A percentile compares a stretch with the other conserved stretches of the same genome.
phyloP scores from a whole-genome alignment of 2,797 vertebrate genomes.

The Dendrocincla tyrannina region DNA sequence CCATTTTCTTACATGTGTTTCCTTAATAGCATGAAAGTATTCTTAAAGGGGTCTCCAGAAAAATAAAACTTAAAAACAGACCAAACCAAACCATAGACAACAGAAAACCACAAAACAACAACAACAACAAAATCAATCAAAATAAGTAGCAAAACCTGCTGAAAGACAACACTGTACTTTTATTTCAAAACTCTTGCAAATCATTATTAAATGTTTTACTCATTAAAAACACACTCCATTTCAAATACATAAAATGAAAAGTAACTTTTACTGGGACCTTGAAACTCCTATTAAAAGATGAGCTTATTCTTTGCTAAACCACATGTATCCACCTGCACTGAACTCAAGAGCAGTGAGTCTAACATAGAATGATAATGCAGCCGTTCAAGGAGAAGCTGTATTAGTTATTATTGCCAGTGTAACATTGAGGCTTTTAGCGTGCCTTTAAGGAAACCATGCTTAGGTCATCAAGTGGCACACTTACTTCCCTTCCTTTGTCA shows the following conservation, averaged over 20 bases:
- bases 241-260: not conserved
- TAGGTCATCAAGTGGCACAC: not conserved
- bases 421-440: fast-evolving
- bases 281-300: not conserved
- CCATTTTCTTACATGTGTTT: not conserved
- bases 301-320: not conserved
- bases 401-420: not conserved
- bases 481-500: not conserved
- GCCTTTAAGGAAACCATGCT: not conserved
- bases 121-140: not conserved
- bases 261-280: not conserved
- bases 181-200: not conserved
- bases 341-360: not conserved
- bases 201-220: not conserved
- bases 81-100: not conserved
- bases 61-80: not conserved
- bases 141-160: not conserved
- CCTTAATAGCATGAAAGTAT: not conserved
- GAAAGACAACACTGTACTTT: not conserved
- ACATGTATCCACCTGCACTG: not conserved
- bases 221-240: not conserved
- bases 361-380: fast-evolving
- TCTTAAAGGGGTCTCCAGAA: not conserved
- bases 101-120: not conserved
- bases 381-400: not conserved